Evolutionary conservation across 2,113 vertebrate species (phyloP).

Genomic region (Halcyon malimbica): DNA sequence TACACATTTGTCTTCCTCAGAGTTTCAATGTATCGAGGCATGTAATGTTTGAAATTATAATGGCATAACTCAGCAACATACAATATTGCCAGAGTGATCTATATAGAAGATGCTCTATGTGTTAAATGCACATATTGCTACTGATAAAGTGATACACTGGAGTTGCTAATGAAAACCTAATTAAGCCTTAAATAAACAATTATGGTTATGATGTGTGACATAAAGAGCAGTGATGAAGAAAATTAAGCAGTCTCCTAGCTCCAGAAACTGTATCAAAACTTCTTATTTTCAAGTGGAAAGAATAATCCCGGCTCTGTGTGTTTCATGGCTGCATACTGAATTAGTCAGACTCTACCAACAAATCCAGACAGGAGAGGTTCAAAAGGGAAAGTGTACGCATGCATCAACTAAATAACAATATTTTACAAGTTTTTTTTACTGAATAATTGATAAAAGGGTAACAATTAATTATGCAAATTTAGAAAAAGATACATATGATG

Average conservation of each 20-base stretch:
- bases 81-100: not conserved
- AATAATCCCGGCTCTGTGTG: not conserved
- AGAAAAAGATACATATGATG: not conserved
- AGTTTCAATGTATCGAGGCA: not conserved
- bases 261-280: not conserved
- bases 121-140: not conserved
- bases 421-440: not conserved
- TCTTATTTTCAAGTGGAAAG: not conserved
- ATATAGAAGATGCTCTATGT: not conserved
- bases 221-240: constrained; percentile 46
- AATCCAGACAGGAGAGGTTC: not conserved
- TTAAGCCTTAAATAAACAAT: constrained; percentile 52
- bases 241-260: constrained; percentile 35
- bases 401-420: not conserved
- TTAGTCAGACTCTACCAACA: not conserved
- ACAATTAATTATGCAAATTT: not conserved
- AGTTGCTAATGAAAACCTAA: constrained; percentile 26
- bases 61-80: not conserved
- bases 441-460: not conserved
- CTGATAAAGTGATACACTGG: not conserved
- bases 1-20: not conserved
- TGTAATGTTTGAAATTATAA: not conserved
- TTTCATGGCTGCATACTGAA: not conserved
- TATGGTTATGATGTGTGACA: constrained; percentile 28
- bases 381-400: not conserved